Evolutionary conservation across 2,113 vertebrate species (phyloP), one percentile per base, ranked within the genome.

Genomic region (Apodemus sylvaticus): DNA sequence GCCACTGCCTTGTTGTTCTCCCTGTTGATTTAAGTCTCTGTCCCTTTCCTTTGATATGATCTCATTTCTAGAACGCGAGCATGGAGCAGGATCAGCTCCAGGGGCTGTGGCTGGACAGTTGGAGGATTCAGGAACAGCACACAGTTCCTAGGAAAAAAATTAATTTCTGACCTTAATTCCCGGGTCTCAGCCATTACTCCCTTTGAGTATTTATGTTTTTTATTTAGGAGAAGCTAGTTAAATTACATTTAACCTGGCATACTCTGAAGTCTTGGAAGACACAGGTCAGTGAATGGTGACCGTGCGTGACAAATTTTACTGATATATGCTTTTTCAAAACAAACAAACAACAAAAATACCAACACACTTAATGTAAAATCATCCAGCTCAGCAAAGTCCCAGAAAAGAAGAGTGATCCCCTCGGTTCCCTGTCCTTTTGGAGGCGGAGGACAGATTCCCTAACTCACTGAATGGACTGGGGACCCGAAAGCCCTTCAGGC

Each of bases 31-130:
- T 17, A 71, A 34, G 24, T 81, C 78, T 79, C 29, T 45, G 64
- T n/a, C 58, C 42, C 17, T 1, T 7, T 45, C 60, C 19, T 85
- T 85, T 82, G 73, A 82, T 36, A 64, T 34, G 53, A 64, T 36
- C 58, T 74, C 55, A 88, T 88, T 93, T 91, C 58, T 89, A 77
- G 51, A 86, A 76, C 39, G 7, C 3, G 64, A 86, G 36, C 77
- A n/a, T n/a, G n/a, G n/a, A 78, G 94, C 51, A 88, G 70, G 31
- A 81, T 76, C 62, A 95, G n/a, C n/a, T 29, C 60, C 29, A 79
- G 24, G 13, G 62, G 39, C 81, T 62, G n/a, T 91, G 92, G 60
- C 45, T 83, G 26, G 77, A 53, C 22, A 64, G 31, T 22, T 2
- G 73, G 24, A 90, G 90, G 90, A 74, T 42, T 86, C 66, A 83